Evolutionary conservation across 2,113 vertebrate species (phyloP).

Genomic region (Tupaia tana): DNA sequence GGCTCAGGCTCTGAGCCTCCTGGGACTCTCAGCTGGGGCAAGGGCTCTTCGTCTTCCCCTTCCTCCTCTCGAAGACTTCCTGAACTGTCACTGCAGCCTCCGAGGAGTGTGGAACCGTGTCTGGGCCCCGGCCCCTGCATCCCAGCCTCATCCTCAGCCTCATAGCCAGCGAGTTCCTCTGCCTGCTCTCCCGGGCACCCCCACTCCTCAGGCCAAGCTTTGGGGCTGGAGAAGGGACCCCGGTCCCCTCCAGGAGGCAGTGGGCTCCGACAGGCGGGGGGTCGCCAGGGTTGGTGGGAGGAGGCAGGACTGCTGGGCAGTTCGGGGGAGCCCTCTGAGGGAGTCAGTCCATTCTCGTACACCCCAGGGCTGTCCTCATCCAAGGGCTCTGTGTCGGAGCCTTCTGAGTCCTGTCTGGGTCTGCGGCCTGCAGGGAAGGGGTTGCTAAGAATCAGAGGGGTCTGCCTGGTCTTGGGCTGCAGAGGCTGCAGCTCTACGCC

Average conservation of each 20-base stretch:
- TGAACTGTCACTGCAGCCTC: conserved; percentile 82
- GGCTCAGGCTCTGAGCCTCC: conserved; percentile 57
- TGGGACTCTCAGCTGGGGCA: conserved; percentile 45
- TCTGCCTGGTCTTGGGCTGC: background rate
- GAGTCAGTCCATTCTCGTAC: conserved; percentile 84
- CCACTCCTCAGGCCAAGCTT: conserved; percentile 83
- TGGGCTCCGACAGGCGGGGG: conserved; percentile 77
- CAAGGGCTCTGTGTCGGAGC: conserved; percentile 82
- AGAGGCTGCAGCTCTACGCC: background rate
- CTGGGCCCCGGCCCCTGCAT: conserved; percentile 73
- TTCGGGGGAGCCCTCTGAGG: conserved; percentile 83
- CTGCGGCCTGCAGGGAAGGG: conserved; percentile 70
- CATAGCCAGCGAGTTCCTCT: conserved; percentile 81
- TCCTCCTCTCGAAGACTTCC: conserved; percentile 84
- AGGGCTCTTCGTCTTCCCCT: conserved; percentile 80
- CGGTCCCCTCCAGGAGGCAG: conserved; percentile 79
- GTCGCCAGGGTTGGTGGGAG: conserved; percentile 79
- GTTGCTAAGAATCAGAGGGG: conserved; percentile 56
- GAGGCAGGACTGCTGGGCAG: conserved; percentile 83
- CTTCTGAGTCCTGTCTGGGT: conserved; percentile 81
- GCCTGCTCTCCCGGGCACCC: conserved; percentile 71
- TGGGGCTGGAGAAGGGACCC: conserved; percentile 78
- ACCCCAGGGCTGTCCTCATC: conserved; percentile 83
- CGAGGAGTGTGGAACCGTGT: conserved; percentile 75
- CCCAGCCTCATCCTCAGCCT: conserved; percentile 81